Evolutionary conservation across 2,888 invertebrate species (phyloP).

Genomic region (Plebejus argus): DNA sequence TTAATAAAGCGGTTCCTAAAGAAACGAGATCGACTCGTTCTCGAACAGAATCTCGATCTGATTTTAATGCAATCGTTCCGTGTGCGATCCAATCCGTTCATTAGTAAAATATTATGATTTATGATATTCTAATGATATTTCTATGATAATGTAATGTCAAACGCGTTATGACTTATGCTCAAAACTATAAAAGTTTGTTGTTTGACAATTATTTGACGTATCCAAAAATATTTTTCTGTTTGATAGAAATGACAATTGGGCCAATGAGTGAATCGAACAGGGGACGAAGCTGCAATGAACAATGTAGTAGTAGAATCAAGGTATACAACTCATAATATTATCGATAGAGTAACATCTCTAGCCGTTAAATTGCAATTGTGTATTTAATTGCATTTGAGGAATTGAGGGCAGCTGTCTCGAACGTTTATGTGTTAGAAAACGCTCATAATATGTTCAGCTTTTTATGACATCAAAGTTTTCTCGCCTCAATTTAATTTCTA

Average conservation of each 20-base stretch:
- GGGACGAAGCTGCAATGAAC: neutral
- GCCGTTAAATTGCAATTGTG: constrained; percentile 33
- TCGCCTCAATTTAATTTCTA: constrained; percentile 20
- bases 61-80: neutral
- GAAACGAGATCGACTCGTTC: constrained; percentile 18
- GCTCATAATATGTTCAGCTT: constrained; percentile 19
- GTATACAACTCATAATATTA: constrained; percentile 28
- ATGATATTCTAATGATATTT: too few species aligned
- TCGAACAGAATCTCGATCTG: neutral
- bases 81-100: too few species aligned
- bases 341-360: constrained; percentile 33
- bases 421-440: constrained; percentile 30
- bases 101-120: too few species aligned
- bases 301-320: neutral
- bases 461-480: constrained; percentile 23
- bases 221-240: too few species aligned
- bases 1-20: neutral
- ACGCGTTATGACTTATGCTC: too few species aligned
- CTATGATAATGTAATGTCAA: too few species aligned
- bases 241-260: too few species aligned
- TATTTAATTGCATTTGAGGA: constrained; percentile 34
- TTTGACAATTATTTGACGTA: too few species aligned
- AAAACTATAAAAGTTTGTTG: too few species aligned
- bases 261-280: neutral
- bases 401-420: constrained; percentile 30